A percentile compares a stretch with the other conserved stretches of the same genome.
These are phyloP conservation scores for Chaetodon trifasciatus DNA, from an alignment of 2,797 vertebrate genomes.

Conservation along the genomic window DNA sequence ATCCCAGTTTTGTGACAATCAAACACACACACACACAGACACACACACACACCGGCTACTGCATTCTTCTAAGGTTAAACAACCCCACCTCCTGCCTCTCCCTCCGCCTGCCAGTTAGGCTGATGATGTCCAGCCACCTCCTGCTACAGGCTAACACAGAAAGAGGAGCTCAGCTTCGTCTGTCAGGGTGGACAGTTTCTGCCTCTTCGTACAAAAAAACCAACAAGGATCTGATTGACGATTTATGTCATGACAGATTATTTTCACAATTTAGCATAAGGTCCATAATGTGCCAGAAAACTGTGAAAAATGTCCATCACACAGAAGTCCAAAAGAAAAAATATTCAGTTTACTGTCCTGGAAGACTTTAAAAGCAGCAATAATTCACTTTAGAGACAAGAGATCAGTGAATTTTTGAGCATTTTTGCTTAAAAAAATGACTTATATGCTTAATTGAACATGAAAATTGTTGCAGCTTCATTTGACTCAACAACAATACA, in stretches of 20 bases:
- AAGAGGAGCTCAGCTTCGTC: constrained; percentile 4
- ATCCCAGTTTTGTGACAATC: constrained; percentile 9
- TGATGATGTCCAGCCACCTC: constrained; percentile 25
- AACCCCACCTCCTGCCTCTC: constrained; percentile 12
- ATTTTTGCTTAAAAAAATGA: too few species aligned
- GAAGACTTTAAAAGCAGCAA: neutral
- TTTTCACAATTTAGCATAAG: neutral
- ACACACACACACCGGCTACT: neutral
- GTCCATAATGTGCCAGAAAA: neutral
- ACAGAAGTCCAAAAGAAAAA: neutral
- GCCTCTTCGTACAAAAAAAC: neutral
- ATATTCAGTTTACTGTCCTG: neutral
- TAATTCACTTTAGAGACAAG: neutral
- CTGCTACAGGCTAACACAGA: neutral
- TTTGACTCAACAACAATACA: neutral
- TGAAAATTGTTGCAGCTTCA: neutral
- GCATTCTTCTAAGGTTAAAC: constrained; percentile 44
- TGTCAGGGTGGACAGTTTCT: neutral
- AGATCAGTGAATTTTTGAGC: too few species aligned
- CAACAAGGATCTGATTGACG: fast-evolving
- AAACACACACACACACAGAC: constrained; percentile 10
- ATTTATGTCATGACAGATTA: neutral
- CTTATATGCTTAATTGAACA: too few species aligned
- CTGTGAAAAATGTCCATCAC: too few species aligned
- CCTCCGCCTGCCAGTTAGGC: neutral